A percentile compares a stretch with the other conserved stretches of the same genome.
These are phyloP conservation scores for Anthopleura sola DNA, from an alignment of 64 coral and sea anemone species.

Conservation along the genomic window DNA sequence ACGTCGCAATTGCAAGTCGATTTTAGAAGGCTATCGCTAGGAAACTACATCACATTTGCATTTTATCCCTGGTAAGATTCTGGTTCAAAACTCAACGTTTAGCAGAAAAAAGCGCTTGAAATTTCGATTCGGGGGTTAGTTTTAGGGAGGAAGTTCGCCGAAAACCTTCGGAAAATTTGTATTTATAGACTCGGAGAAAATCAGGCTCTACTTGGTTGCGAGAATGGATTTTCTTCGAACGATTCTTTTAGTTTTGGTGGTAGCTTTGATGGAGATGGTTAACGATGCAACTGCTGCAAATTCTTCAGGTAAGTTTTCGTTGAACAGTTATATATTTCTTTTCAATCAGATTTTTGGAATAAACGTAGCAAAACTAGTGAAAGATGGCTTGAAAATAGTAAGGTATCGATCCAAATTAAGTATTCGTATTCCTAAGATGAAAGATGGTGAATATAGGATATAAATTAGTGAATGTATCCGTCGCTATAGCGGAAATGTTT, in stretches of 20 bases:
- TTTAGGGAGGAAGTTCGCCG: background rate
- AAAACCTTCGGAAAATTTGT: background rate
- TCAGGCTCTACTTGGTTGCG: background rate
- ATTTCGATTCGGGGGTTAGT: background rate
- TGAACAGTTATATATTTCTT: background rate
- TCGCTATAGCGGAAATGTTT: background rate
- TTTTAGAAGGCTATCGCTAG: slow-evolving; percentile 21
- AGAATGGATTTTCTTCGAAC: slow-evolving; percentile 4
- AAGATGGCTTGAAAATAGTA: background rate
- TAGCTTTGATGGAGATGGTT: background rate
- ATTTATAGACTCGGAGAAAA: background rate
- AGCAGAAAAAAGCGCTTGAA: background rate
- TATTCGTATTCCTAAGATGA: background rate
- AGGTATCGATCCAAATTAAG: background rate
- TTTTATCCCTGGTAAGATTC: background rate
- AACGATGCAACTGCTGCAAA: background rate
- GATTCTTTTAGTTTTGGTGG: background rate
- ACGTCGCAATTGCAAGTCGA: slow-evolving; percentile 13
- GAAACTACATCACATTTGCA: slow-evolving; percentile 23
- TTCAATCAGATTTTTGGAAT: background rate
- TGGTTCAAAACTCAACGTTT: background rate
- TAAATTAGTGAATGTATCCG: background rate
- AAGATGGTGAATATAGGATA: background rate
- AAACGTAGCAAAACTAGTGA: background rate
- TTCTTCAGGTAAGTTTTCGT: background rate